These are phyloP conservation scores for Nyctereutes procyonoides DNA, from an alignment of 2,113 vertebrate genomes.

Conservation along the genomic window DNA sequence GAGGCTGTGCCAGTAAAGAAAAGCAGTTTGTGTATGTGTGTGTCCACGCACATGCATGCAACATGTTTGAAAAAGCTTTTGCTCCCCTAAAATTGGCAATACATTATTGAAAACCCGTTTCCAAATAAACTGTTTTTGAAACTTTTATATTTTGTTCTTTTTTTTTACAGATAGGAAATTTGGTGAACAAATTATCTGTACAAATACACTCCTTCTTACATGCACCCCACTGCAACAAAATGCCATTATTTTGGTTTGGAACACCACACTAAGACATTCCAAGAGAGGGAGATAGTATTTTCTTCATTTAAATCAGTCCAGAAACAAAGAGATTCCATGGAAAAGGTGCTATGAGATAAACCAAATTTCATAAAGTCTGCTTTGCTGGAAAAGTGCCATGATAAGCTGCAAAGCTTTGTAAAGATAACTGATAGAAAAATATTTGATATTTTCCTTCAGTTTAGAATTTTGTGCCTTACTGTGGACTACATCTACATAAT, in stretches of 20 bases:
- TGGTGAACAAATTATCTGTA: neutral
- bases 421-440: neutral
- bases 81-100: neutral
- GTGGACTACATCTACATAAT: accelerated
- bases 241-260: neutral
- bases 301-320: slow-evolving; percentile 9
- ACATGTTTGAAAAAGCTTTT: neutral
- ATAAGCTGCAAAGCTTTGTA: neutral
- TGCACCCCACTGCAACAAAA: neutral
- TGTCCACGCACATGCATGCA: accelerated
- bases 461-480: neutral
- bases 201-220: neutral
- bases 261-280: neutral
- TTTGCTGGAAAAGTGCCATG: neutral
- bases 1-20: neutral
- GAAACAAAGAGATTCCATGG: neutral
- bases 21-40: neutral
- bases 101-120: neutral
- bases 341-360: slow-evolving; percentile 19
- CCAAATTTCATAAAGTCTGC: neutral
- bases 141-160: neutral
- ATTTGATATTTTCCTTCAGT: neutral
- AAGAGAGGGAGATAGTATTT: slow-evolving; percentile 27
- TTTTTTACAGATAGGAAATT: neutral
- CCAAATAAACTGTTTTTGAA: neutral